These are phyloP conservation scores for Cactoblastis cactorum DNA, from an alignment of 2,888 invertebrate species.

Conservation along the genomic window DNA sequence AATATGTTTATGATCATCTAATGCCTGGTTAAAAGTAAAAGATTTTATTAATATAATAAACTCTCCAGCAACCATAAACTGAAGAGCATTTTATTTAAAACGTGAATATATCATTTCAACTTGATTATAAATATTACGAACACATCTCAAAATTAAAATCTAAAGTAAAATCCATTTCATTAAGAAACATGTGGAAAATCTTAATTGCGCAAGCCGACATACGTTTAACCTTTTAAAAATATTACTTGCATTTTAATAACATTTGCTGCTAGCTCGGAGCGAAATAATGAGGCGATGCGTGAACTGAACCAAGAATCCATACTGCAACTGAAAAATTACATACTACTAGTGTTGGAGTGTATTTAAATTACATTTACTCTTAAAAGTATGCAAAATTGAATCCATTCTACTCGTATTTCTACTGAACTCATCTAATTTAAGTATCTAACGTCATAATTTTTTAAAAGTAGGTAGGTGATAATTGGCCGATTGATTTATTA, in stretches of 20 bases:
- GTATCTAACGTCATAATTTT: too few relatives aligned
- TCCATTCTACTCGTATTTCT: too few relatives aligned
- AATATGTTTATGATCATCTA: too few relatives aligned
- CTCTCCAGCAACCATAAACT: too few relatives aligned
- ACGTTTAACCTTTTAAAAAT: conserved; percentile 57
- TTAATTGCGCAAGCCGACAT: conserved; percentile 53
- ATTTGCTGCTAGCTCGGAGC: conserved; percentile 51
- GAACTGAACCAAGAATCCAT: conserved; percentile 25
- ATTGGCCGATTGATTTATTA: too few relatives aligned
- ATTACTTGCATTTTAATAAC: conserved; percentile 66
- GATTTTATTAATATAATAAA: too few relatives aligned
- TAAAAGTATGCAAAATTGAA: too few relatives aligned
- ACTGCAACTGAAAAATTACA: neutral
- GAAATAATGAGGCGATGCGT: conserved; percentile 67
- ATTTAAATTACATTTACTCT: neutral
- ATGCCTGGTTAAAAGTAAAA: too few relatives aligned
- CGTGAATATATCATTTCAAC: neutral
- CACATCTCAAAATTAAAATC: conserved; percentile 26
- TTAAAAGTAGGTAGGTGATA: too few relatives aligned
- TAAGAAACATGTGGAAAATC: conserved; percentile 42
- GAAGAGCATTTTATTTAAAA: neutral
- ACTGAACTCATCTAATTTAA: too few relatives aligned
- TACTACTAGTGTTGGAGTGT: neutral
- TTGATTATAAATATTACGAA: conserved; percentile 6
- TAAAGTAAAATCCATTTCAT: conserved; percentile 36